Base-by-base conservation (phyloP, 2,113 vertebrate genomes). In the Mungos mungo region DNA sequence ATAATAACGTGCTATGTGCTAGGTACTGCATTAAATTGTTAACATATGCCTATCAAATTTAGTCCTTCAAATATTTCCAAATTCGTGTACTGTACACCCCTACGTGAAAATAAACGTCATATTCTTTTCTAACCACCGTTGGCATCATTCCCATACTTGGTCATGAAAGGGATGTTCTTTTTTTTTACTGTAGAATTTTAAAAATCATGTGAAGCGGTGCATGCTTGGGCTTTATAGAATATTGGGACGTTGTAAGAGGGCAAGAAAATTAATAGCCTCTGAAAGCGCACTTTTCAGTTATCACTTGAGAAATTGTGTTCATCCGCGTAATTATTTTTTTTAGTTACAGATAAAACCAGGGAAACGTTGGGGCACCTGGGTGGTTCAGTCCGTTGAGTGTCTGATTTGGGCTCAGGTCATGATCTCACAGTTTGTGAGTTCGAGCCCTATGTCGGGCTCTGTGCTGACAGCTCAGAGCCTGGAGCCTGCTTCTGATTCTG, bases 91-190 rank as follows among this genome's bases (percentile, higher is more conserved):
- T 95, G 92, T 98, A 98, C 96, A 95, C 97, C 91, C 87, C 1
- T 93, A 85, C 96, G 97, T 93, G 92, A 98, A 93, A 99, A 99
- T 99, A 99, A 99, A 98, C 35, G 94, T 98, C 98, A 87, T 98
- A 98, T 87, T 96, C 94, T 98, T 99, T 99, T 98, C 96, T 98
- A 99, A 83, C 81, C 31, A 0, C 21, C 54, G 63, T 77, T 81
- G 25, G 25, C 93, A 41, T 41, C 83, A 27, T 31, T 96, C 50
- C 85, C 94, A 4, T 74, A n/a, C 47, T 94, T 65, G 52, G 23
- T 69, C 57, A 80, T 14, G 33, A 90, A 79, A 65, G 23, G 45
- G 9, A 0, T 77, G 5, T 52, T 60, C 52, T 65, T 90, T 83
- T 72, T 27, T 29, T 41, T 27, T 29, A n/a, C 33, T 27, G 63